Evolutionary conservation across 2,888 invertebrate species (phyloP).

Genomic region (Cheilosia scutellata): DNA sequence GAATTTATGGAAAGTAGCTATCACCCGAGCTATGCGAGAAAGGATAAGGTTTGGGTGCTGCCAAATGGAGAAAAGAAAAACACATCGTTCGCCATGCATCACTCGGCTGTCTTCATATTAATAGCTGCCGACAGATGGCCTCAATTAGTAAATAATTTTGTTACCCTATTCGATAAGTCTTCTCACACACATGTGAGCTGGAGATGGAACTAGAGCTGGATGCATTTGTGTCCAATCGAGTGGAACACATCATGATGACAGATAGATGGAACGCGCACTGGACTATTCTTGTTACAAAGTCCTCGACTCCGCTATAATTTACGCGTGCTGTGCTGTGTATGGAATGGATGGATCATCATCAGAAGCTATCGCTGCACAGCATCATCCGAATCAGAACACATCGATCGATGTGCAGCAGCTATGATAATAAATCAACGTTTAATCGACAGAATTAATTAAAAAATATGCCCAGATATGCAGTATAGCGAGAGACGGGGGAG

Average conservation of each 20-base stretch:
- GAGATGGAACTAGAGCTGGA: neutral
- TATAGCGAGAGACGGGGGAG: neutral
- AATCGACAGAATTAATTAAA: slow-evolving; percentile 83
- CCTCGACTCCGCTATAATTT: neutral
- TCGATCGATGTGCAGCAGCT: slow-evolving; percentile 75
- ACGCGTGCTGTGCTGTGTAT: neutral
- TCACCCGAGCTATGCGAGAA: too few species aligned
- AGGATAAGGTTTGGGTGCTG: neutral
- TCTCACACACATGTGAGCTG: neutral
- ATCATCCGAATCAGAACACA: slow-evolving; percentile 12
- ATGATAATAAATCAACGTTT: slow-evolving; percentile 80
- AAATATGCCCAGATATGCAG: slow-evolving; percentile 66
- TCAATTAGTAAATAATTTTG: slow-evolving; percentile 68
- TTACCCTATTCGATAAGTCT: slow-evolving; percentile 5
- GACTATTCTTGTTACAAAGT: neutral
- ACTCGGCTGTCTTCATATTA: slow-evolving; percentile 65
- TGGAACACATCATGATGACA: slow-evolving; percentile 56
- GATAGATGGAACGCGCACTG: slow-evolving; percentile 30
- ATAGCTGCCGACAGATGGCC: slow-evolving; percentile 72
- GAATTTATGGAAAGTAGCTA: slow-evolving; percentile 27
- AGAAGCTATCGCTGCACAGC: slow-evolving; percentile 26
- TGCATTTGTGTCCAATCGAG: slow-evolving; percentile 40
- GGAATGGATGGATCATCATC: slow-evolving; percentile 27
- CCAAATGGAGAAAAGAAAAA: neutral
- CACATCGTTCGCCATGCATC: slow-evolving; percentile 53